phyloP scores from a whole-genome alignment of 1,140 invertebrate species.

The Triops cancriformis region DNA sequence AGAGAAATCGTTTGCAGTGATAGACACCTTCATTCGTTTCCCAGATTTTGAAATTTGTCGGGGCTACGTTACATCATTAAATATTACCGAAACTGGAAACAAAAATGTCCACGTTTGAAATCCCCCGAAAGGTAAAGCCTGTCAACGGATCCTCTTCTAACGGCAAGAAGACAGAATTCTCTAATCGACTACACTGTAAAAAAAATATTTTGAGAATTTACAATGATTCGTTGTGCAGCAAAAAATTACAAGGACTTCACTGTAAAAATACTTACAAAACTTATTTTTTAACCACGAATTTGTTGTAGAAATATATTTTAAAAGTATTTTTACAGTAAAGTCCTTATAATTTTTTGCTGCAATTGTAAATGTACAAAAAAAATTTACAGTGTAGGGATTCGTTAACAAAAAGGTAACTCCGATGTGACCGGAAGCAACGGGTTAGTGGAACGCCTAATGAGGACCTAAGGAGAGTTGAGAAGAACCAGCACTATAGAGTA shows the following conservation, averaged over 20 bases:
- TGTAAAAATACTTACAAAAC: too few relatives aligned
- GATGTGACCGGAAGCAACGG: neutral
- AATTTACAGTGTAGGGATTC: too few relatives aligned
- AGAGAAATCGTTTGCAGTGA: neutral
- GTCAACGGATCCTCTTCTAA: constrained; percentile 4
- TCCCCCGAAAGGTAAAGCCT: neutral
- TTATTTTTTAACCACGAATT: too few relatives aligned
- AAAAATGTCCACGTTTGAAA: neutral
- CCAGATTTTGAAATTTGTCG: neutral
- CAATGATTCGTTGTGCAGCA: too few relatives aligned
- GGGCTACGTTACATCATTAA: neutral
- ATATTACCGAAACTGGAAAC: neutral
- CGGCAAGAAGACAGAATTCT: neutral
- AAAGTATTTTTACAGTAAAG: too few relatives aligned
- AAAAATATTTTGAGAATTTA: too few relatives aligned
- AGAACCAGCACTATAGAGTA: neutral
- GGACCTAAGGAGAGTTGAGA: neutral
- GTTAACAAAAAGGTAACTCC: neutral
- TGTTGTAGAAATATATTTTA: too few relatives aligned
- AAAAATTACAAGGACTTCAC: too few relatives aligned
- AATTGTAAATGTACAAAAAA: too few relatives aligned
- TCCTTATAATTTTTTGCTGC: too few relatives aligned
- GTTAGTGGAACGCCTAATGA: neutral
- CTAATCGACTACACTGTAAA: too few relatives aligned
- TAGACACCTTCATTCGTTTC: neutral